Conservation (phyloP, 2,113 vertebrate species). For the Lamprologus callipterus region DNA sequence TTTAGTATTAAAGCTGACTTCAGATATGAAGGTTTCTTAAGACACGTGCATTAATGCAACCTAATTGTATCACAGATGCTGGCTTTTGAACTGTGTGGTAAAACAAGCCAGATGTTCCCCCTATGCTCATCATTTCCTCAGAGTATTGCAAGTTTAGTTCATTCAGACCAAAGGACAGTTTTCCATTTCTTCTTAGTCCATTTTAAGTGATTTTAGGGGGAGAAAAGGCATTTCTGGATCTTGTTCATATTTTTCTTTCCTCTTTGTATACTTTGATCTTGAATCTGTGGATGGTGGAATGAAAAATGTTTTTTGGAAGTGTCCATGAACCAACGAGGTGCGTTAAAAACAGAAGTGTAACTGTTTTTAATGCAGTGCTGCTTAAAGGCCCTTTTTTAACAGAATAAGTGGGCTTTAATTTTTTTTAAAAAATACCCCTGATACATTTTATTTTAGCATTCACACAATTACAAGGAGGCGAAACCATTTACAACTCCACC, state of each 20-base stretch:
- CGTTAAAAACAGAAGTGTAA: background rate
- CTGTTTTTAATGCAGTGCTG: background rate
- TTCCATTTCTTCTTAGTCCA: background rate
- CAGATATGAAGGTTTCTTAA: background rate
- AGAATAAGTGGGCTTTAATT: background rate
- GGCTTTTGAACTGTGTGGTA: background rate
- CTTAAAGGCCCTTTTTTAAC: background rate
- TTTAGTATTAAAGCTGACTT: background rate
- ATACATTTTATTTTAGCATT: background rate
- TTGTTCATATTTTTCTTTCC: background rate
- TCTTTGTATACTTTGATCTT: background rate
- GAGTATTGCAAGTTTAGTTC: background rate
- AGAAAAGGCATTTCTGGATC: background rate
- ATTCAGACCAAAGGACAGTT: background rate
- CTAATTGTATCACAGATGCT: background rate
- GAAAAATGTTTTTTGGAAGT: background rate
- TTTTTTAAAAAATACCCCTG: no score
- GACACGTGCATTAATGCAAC: background rate
- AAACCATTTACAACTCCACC: background rate
- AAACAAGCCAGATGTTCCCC: background rate
- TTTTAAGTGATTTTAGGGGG: background rate
- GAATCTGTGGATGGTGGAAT: background rate
- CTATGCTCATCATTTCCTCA: background rate
- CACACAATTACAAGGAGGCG: background rate
- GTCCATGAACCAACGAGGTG: background rate